Percentiles rank a stretch among this genome's conserved stretches.
These are phyloP conservation scores for Columbina picui DNA, from an alignment of 2,113 vertebrate genomes.

Conservation along the genomic window DNA sequence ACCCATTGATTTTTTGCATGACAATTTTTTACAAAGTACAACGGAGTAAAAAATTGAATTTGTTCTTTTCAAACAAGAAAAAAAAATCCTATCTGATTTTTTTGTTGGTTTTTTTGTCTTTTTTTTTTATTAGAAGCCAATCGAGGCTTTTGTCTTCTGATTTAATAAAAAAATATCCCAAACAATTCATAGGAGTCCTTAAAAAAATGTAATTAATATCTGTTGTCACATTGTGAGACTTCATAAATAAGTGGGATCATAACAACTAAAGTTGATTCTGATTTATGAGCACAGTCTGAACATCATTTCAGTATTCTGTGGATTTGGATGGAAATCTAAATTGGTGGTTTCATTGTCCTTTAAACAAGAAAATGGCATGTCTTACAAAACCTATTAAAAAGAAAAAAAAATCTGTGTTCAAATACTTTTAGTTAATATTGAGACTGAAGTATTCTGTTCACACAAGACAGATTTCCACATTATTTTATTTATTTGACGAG, in stretches of 20 bases:
- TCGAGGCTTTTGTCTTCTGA: background rate
- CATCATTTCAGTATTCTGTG: background rate
- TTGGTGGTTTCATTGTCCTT: background rate
- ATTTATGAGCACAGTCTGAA: background rate
- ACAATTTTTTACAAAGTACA: background rate
- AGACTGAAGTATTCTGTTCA: background rate
- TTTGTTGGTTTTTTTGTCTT: background rate
- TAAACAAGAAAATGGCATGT: background rate
- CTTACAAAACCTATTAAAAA: rapidly evolving
- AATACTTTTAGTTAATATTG: background rate
- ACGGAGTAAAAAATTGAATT: no score
- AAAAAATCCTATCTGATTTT: no score
- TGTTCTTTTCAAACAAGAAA: background rate
- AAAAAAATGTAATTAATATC: background rate
- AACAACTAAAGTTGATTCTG: background rate
- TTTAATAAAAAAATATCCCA: background rate
- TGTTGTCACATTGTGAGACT: background rate
- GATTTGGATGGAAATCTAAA: background rate
- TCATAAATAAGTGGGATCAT: background rate
- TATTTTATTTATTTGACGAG: background rate
- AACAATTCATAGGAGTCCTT: background rate
- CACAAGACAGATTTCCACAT: background rate
- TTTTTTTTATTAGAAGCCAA: background rate
- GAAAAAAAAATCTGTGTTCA: no score
- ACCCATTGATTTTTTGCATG: rapidly evolving